Base-by-base conservation (phyloP, 2,797 vertebrate genomes). In the Chaetophractus vellerosus region DNA sequence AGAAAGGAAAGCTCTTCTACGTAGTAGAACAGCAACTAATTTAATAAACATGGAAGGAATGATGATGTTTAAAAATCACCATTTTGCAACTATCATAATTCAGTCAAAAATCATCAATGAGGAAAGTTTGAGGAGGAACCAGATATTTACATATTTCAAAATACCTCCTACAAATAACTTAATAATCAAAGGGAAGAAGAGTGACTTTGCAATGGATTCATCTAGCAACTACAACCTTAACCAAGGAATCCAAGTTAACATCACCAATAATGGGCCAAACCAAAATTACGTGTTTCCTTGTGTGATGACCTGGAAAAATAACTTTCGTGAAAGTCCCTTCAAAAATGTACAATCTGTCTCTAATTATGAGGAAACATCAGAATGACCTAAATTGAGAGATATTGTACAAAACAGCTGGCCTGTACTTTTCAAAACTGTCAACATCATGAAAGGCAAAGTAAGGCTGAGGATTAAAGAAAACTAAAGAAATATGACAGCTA, bases 351-450 rank as follows among this genome's bases (percentile, higher is more conserved):
- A 81, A 26, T 87, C 33, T 83, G 26, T 86, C 57, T 94, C 64
- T 31, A 76, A 26, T 80, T 50, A 88, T 69, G 71, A 68, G 50
- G 87, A 86, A 92, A 79, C 26, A 63, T 41, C 61, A 84, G 75
- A 59, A 31, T 76, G 66, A 76, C 24, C 66, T 78, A 81, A 64
- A 78, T 14, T 72, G 63, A 72, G 19, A 26, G 4, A 38, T 16
- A 57, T 6, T 76, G 15, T 28, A 83, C 57, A 72, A 91, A 85
- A 79, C 23, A 93, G 64, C 26, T 82, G 38, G 15, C 7, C 82
- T 96, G 69, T 64, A 74, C 68, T 72, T 80, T 64, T 81, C 26
- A 83, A 79, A 90, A 88, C 8, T 78, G 23, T 48, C 52, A 91
- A 55, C 31, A 74, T 38, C 19, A 45, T 64, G 31, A 88, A 91